These are phyloP conservation scores for Prostheceraeus crozeri DNA, from an alignment of 2,888 invertebrate species.

Conservation along the genomic window DNA sequence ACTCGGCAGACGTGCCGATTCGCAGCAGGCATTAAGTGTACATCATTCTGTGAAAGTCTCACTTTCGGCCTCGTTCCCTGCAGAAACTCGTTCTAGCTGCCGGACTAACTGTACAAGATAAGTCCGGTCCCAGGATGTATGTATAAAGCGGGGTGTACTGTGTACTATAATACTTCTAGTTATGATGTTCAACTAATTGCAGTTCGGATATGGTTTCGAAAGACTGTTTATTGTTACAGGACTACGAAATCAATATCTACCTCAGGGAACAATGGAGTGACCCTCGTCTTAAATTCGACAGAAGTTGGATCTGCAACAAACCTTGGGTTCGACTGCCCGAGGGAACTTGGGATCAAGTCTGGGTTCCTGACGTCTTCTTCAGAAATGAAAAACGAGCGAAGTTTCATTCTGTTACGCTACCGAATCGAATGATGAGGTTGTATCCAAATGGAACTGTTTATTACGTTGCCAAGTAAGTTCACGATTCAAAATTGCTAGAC, in stretches of 20 bases:
- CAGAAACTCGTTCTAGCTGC: no score
- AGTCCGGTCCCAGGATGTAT: no score
- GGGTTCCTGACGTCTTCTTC: constrained; percentile 50
- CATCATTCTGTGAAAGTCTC: no score
- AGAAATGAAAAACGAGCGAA: constrained; percentile 48
- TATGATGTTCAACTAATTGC: no score
- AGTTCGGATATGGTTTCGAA: no score
- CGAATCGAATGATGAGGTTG: constrained; percentile 49
- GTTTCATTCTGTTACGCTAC: constrained; percentile 49
- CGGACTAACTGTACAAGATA: no score
- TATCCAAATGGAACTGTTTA: constrained; percentile 48
- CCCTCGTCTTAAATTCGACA: constrained; percentile 32
- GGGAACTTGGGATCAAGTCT: constrained; percentile 43
- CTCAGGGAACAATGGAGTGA: constrained; percentile 36
- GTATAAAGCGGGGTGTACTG: no score
- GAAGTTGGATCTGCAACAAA: constrained; percentile 11
- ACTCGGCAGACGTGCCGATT: no score
- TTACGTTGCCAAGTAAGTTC: constrained; percentile 47
- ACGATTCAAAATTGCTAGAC: not conserved
- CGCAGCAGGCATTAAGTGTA: no score
- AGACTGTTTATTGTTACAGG: no score
- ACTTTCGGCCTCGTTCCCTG: no score
- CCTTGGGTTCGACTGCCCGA: constrained; percentile 17
- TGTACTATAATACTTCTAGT: no score
- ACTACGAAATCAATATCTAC: constrained; percentile 38